These are phyloP conservation scores for Pelobates fuscus DNA, from an alignment of 2,113 vertebrate species.

Conservation along the genomic window DNA sequence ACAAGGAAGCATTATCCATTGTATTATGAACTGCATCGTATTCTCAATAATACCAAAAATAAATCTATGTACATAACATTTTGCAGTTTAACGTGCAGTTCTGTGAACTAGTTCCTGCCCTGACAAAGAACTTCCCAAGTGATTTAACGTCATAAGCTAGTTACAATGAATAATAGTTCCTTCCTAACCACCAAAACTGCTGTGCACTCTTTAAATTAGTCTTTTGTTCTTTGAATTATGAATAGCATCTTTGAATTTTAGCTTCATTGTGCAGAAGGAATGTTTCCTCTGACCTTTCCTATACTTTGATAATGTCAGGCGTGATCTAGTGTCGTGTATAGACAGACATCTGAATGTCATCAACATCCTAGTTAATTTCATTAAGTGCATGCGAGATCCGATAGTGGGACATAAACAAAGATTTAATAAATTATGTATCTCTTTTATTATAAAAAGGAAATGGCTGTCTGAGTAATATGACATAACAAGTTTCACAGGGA, in stretches of 20 bases:
- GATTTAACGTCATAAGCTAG: neutral
- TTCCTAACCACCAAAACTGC: slow-evolving; percentile 27
- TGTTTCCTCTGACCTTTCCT: slow-evolving; percentile 34
- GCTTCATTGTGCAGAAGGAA: slow-evolving; percentile 32
- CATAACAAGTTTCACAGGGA: no score
- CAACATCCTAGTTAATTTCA: neutral
- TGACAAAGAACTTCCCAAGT: neutral
- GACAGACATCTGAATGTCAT: slow-evolving; percentile 10
- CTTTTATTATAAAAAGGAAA: no score
- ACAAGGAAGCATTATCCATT: no score
- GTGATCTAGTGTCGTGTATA: slow-evolving; percentile 1
- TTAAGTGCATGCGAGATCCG: no score
- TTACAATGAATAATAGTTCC: slow-evolving; percentile 16
- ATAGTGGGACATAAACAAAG: no score
- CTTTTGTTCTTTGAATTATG: slow-evolving; percentile 36
- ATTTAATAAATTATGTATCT: no score
- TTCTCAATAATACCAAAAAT: no score
- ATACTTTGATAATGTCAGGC: slow-evolving; percentile 32
- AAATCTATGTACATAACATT: no score
- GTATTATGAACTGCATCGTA: no score
- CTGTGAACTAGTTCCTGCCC: no score
- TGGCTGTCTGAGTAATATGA: no score
- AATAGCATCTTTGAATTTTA: slow-evolving; percentile 42
- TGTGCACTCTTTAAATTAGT: slow-evolving; percentile 24
- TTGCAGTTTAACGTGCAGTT: no score